Evolutionary conservation across 2,113 vertebrate genomes (phyloP), one percentile per base, ranked within the genome.

Genomic region (Nymphicus hollandicus): DNA sequence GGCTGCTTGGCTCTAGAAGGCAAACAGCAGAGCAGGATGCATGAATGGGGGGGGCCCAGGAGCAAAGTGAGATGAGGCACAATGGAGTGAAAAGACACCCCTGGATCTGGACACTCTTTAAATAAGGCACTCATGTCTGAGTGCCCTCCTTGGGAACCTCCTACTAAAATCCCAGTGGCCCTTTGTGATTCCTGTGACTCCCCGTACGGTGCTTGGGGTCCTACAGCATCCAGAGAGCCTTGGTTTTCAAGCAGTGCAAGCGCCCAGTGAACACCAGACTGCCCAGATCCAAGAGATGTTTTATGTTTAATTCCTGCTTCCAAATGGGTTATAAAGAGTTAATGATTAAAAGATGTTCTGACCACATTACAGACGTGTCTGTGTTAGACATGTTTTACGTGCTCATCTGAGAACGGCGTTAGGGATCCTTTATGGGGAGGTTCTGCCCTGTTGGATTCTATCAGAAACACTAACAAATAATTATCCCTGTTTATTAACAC

Each of bases 391-490:
- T 1, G 58, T 13, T 55, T 79, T 78, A 80, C 24, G n/a, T 17
- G 44, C 79, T 90, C 50, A 84, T 79, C 86, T 64, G 65, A 41
- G 77, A 87, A 14, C 2, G 0, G 68, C 76, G 46, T 65, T 13
- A 7, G 46, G 47, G 83, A 81, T 55, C 60, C 16, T 95, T 95
- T 89, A 50, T 7, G 31, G 69, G 72, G 39, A 56, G 33, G 2
- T 24, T 86, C 27, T 78, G 80, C 86, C 76, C 20, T 10, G 7
- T 92, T 97, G 95, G 95, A 46, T 93, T 95, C 86, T 61, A 61
- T 92, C 95, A 93, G 44, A 81, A 95, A 81, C 91, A 81, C 95
- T 89, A 89, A 65, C 83, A 84, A 93, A 78, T 16, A 69, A 89
- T 76, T 72, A 82, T 29, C 56, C 39, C 1, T 15, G 43, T 91